Evolutionary conservation across 2,797 vertebrate genomes (phyloP), one percentile per base, ranked within the genome.

Genomic region (Argentina silus): DNA sequence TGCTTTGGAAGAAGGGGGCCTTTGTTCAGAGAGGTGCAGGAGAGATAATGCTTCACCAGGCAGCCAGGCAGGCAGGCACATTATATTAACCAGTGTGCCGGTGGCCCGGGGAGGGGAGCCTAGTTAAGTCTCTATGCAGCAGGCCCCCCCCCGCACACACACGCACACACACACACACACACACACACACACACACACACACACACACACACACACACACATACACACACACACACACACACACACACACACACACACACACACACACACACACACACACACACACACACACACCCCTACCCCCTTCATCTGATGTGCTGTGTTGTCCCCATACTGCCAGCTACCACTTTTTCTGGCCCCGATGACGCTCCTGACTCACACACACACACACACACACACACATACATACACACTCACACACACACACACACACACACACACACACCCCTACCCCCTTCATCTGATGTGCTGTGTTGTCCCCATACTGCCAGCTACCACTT

Each of bases 1-100:
- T 93, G 47, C 91, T 92, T 90, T 91, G 93, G 90, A 84, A 93
- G 93, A 96, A 94, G 92, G 89, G 94, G 91, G 89, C 92, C 94
- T 96, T 97, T 96, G 94, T 96, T 93, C 92, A 92, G 90, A 84
- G 93, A 93, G 93, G 92, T 94, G 90, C 90, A 72, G 88, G 81
- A 83, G 67, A 86, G 93, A 90, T 95, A 93, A 95, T 93, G 87
- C 93, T 93, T 92, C 93, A 94, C 93, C 93, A 91, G 85, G 91
- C 11, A 12, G 59, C 93, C 93, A 91, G 85, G 91, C 59, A 42
- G 59, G 59, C 94, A 92, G 91, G 92, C 92, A 93, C 92, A 78
- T 84, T 85, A 87, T 85, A 95, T 95, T 95, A 96, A 95, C 94
- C 94, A 93, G 93, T 91, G 90, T 89, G 88, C 89, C 77, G 91